phyloP scores from a whole-genome alignment of 2,888 invertebrate genomes.

The Beris morrisii region DNA sequence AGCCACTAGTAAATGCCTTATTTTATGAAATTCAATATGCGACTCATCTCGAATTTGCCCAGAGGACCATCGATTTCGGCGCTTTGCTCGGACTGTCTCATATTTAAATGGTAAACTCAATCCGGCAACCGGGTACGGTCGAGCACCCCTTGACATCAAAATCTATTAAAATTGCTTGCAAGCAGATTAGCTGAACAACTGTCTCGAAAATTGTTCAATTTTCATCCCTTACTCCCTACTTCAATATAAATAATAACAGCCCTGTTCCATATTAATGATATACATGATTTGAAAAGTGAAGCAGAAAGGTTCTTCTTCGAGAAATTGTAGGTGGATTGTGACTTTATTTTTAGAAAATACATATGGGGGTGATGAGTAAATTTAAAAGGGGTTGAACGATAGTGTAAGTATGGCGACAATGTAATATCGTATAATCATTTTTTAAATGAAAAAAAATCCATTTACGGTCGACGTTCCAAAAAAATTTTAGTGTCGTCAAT shows the following conservation, averaged over 20 bases:
- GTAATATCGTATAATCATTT: too few species aligned
- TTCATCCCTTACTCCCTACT: conserved; percentile 5
- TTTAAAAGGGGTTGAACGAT: too few species aligned
- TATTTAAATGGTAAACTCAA: conserved; percentile 8
- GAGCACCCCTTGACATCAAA: conserved; percentile 21
- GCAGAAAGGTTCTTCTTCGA: neutral
- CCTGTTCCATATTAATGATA: conserved; percentile 16
- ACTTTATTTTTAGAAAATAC: too few species aligned
- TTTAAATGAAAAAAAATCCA: too few species aligned
- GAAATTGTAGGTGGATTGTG: too few species aligned
- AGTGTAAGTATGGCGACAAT: too few species aligned
- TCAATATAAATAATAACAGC: conserved; percentile 25
- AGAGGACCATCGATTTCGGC: neutral
- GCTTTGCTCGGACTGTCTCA: conserved; percentile 12
- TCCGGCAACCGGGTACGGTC: neutral
- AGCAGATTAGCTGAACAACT: conserved; percentile 32
- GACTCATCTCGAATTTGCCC: conserved; percentile 24
- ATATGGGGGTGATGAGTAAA: too few species aligned
- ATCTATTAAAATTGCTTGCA: conserved; percentile 28
- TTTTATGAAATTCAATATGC: conserved; percentile 32
- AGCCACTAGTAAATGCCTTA: conserved; percentile 23
- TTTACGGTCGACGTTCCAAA: too few species aligned
- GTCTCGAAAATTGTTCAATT: conserved; percentile 26
- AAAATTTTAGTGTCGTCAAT: too few species aligned
- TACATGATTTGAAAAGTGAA: neutral